phyloP scores from a whole-genome alignment of 2,113 vertebrate species.

The Gadus chalcogrammus region DNA sequence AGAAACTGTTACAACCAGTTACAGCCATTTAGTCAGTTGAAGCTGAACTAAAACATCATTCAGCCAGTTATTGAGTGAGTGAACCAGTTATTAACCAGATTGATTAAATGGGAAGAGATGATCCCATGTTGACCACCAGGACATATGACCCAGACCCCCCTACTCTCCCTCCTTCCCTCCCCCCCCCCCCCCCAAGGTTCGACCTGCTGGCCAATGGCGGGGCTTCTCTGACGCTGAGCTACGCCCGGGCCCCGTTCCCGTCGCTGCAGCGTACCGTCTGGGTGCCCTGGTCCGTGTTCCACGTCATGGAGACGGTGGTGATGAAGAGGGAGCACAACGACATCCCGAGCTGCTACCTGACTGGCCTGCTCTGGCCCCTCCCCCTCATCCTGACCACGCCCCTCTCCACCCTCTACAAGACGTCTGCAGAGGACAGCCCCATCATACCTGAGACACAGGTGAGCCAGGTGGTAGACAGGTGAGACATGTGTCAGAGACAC shows the following conservation, averaged over 20 bases:
- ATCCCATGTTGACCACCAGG: not conserved
- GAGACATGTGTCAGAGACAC: no score
- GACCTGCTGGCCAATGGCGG: slow-evolving; percentile 94
- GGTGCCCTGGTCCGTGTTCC: slow-evolving; percentile 95
- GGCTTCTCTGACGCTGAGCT: slow-evolving; percentile 88
- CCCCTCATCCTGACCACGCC: slow-evolving; percentile 89
- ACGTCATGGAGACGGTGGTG: slow-evolving; percentile 96
- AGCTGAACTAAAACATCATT: no score
- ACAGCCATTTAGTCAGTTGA: no score
- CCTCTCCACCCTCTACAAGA: slow-evolving; percentile 91
- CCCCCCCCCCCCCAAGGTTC: slow-evolving; percentile 75
- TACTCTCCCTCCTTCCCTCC: no score
- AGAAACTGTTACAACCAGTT: no score
- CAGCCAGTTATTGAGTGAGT: no score
- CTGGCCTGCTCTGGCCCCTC: slow-evolving; percentile 85
- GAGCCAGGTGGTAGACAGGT: slow-evolving; percentile 27
- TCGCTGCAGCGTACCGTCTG: slow-evolving; percentile 89
- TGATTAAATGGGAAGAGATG: no score
- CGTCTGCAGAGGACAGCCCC: slow-evolving; percentile 89
- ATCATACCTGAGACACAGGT: slow-evolving; percentile 98
- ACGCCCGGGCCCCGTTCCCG: slow-evolving; percentile 89
- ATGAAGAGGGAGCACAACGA: slow-evolving; percentile 96
- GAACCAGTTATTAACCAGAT: no score
- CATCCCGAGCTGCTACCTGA: slow-evolving; percentile 93
- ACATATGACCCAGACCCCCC: not conserved